phyloP scores from a whole-genome alignment of 2,797 vertebrate genomes.

The Arctocebus calabarensis region DNA sequence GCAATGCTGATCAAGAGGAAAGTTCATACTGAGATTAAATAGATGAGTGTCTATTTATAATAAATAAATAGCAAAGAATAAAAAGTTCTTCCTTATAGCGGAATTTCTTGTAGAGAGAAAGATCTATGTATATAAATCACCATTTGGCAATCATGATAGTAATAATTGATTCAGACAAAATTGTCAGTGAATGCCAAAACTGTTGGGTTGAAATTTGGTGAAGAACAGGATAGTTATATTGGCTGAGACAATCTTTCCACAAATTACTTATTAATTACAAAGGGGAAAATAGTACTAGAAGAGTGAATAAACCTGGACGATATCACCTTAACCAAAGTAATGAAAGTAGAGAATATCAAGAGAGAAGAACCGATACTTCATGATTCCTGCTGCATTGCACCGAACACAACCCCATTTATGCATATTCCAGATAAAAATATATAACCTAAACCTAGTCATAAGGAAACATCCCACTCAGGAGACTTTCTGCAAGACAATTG shows the following conservation, averaged over 20 bases:
- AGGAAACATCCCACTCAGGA: not conserved
- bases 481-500: not conserved
- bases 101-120: not conserved
- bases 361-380: not conserved
- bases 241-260: not conserved
- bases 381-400: not conserved
- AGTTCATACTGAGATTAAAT: not conserved
- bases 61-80: not conserved
- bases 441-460: not conserved
- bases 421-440: not conserved
- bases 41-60: not conserved
- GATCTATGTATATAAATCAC: not conserved
- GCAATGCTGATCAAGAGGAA: not conserved
- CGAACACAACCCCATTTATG: not conserved
- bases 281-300: not conserved
- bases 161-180: not conserved
- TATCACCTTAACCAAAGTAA: not conserved
- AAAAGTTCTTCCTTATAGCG: not conserved
- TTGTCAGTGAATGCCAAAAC: not conserved
- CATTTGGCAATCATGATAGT: not conserved
- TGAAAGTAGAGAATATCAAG: conserved; percentile 10
- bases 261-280: conserved; percentile 34
- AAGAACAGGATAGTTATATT: not conserved
- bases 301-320: not conserved
- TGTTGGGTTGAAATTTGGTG: not conserved